phyloP scores from a whole-genome alignment of 2,888 invertebrate species.

The Eristalis tenax region DNA sequence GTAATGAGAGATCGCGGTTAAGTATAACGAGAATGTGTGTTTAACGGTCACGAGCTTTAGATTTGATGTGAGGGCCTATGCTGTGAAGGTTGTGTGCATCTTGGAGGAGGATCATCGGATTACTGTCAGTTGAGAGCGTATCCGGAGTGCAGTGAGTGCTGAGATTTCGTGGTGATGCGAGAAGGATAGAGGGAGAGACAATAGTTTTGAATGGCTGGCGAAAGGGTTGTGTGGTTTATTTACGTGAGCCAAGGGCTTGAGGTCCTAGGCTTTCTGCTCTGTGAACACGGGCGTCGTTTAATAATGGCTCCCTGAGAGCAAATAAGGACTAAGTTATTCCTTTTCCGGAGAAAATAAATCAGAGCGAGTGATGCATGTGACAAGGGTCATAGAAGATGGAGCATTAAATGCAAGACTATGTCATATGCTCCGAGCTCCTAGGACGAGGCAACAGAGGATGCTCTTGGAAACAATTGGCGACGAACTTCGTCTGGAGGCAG shows the following conservation, averaged over 20 bases:
- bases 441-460: too few species aligned
- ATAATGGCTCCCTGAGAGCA: not conserved
- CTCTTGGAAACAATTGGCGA: too few species aligned
- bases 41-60: not conserved
- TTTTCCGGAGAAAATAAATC: too few species aligned
- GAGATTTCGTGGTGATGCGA: not conserved
- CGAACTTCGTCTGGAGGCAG: too few species aligned
- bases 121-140: not conserved
- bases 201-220: not conserved
- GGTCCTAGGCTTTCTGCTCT: not conserved
- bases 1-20: not conserved
- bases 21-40: not conserved
- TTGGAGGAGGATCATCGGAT: not conserved
- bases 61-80: not conserved
- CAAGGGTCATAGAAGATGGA: too few species aligned
- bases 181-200: not conserved
- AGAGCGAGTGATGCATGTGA: too few species aligned
- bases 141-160: not conserved
- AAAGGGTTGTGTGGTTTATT: not conserved
- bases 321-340: too few species aligned
- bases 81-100: not conserved
- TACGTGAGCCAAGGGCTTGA: not conserved
- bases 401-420: too few species aligned
- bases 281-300: not conserved
- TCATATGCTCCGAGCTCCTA: too few species aligned